Evolutionary conservation across 2,888 invertebrate genomes (phyloP).

Genomic region (Epirrhoe alternata): DNA sequence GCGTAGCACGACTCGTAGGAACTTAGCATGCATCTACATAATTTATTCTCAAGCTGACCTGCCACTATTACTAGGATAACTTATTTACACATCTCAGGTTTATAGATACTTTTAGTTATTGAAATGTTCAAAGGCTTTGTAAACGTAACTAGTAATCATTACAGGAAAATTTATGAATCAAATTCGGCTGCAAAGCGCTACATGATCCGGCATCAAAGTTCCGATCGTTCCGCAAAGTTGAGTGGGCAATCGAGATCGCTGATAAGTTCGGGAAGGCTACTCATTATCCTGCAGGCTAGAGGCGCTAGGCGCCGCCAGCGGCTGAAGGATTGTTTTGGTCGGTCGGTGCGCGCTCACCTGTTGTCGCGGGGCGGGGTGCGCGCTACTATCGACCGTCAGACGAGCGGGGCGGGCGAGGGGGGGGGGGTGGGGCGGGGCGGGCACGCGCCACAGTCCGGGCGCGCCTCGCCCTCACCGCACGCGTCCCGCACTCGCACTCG

Average conservation of each 20-base stretch:
- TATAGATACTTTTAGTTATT: no score
- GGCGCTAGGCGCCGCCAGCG: background rate
- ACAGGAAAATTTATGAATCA: background rate
- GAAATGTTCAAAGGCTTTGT: no score
- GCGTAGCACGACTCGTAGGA: no score
- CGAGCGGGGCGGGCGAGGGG: conserved; percentile 75
- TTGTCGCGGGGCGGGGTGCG: conserved; percentile 35
- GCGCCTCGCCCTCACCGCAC: conserved; percentile 47
- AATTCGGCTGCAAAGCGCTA: background rate
- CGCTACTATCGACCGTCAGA: conserved; percentile 67
- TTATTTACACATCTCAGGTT: no score
- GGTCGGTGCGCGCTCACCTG: conserved; percentile 13
- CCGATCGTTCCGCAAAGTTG: background rate
- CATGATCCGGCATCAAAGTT: background rate
- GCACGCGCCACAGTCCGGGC: conserved; percentile 65
- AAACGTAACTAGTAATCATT: no score
- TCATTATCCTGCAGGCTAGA: background rate
- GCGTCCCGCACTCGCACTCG: conserved; percentile 30
- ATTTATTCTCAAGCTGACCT: no score
- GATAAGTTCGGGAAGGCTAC: background rate
- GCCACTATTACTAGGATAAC: no score
- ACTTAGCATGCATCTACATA: no score
- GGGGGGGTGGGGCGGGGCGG: conserved; percentile 56
- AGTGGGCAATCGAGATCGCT: background rate
- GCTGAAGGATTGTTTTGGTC: background rate